Evolutionary conservation across 2,113 vertebrate species (phyloP), one percentile per base, ranked within the genome.

Genomic region (Myrmecobius fasciatus): DNA sequence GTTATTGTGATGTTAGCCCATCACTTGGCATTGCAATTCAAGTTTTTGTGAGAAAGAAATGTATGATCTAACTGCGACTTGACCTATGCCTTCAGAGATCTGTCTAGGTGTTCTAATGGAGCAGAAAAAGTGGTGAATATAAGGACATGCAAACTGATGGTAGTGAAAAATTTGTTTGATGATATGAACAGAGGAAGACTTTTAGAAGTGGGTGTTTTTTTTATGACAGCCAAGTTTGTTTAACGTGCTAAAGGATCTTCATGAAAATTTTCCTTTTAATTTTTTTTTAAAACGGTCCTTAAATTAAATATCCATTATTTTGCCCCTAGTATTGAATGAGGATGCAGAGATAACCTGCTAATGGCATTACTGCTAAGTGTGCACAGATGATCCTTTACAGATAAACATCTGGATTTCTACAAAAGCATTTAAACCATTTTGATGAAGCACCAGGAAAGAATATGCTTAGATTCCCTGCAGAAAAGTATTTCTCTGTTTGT

Each of bases 1-100:
- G 98, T 98, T 99, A 99, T 99, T 99, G 98, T 99, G 98, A 99
- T 98, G 98, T 98, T 98, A 99, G 98, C 98, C 99, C 99, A 99
- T 99, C 98, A 98, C 99, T 99, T 98, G 98, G 98, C 98, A 98
- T 98, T 98, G 98, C 98, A 99, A 99, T 99, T 98, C 98, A 98
- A 98, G 98, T 98, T 99, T 99, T 98, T 99, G 98, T 99, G 98
- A 98, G 98, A 96, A 97, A 98, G 98, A 98, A 98, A 99, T 98
- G 98, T 99, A 98, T 98, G 98, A 99, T 99, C 98, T 99, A 99
- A 99, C 98, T 98, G 98, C 98, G 96, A 98, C 98, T 99, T 99
- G 99, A 99, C 99, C 99, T 98, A 93, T 98, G 98, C 98, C 98
- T 98, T 98, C 97, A 20, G 96, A 98, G 98, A 98, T 98, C 98